phyloP scores from a whole-genome alignment of 2,113 vertebrate species.

The Synodontis membranacea region DNA sequence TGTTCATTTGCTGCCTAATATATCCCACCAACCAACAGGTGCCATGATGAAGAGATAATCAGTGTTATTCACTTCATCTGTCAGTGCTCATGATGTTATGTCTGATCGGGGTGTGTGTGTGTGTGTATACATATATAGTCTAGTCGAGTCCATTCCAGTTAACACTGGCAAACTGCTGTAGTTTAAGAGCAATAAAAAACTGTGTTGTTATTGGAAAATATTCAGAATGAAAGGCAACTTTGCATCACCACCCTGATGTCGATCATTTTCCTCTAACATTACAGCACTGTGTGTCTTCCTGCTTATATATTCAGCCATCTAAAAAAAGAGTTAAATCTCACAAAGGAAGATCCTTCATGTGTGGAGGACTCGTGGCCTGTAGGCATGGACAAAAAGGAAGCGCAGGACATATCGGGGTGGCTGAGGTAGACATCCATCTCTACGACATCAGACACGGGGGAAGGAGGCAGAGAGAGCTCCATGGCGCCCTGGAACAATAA shows the following conservation, averaged over 20 bases:
- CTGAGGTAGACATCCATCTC: conserved; percentile 74
- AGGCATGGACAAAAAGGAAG: conserved; percentile 71
- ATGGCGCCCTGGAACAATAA: conserved; percentile 64
- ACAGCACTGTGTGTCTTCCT: no score
- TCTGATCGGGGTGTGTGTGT: no score
- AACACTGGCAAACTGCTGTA: neutral
- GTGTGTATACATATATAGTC: no score
- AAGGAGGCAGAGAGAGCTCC: conserved; percentile 65
- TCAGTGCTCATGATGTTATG: no score
- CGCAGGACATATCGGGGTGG: conserved; percentile 60
- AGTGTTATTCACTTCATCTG: no score
- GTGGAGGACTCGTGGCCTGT: conserved; percentile 58
- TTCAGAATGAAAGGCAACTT: neutral
- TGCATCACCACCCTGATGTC: neutral
- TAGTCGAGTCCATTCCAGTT: no score
- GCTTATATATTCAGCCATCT: neutral
- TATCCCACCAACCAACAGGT: no score
- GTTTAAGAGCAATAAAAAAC: neutral
- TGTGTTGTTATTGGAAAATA: neutral
- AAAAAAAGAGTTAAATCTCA: conserved; percentile 56
- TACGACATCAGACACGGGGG: conserved; percentile 68
- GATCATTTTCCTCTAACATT: neutral
- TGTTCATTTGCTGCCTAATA: no score
- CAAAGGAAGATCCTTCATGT: conserved; percentile 62
- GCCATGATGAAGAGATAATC: no score